Evolutionary conservation across 2,797 vertebrate genomes (phyloP).

Genomic region (Ctenochaetus hawaiiensis): DNA sequence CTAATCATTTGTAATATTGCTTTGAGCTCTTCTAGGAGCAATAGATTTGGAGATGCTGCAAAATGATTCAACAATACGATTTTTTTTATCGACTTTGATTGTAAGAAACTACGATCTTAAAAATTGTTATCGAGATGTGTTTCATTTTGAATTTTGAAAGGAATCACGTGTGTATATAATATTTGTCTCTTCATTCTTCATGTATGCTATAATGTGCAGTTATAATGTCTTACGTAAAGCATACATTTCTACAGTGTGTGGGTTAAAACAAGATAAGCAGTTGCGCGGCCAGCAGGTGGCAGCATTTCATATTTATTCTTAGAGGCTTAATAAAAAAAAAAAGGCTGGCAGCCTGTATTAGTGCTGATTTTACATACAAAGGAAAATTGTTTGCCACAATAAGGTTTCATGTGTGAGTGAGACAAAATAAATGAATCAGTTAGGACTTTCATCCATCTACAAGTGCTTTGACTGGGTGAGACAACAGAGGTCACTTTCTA

Average conservation of each 20-base stretch:
- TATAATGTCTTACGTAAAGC: not conserved
- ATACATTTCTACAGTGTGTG: not conserved
- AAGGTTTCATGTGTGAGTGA: not conserved
- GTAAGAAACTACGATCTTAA: not conserved
- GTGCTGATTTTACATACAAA: not conserved
- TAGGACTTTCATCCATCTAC: not conserved
- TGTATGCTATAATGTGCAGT: too few species aligned
- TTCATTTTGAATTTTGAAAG: not conserved
- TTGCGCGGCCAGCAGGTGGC: conserved; percentile 61
- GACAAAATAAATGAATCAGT: not conserved
- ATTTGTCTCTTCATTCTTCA: too few species aligned
- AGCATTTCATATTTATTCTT: conserved; percentile 23
- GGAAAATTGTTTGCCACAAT: not conserved
- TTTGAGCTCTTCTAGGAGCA: not conserved
- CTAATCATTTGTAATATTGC: not conserved
- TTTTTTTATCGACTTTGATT: too few species aligned
- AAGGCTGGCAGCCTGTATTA: not conserved
- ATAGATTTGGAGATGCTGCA: not conserved
- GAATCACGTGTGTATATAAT: not conserved
- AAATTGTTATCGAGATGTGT: not conserved
- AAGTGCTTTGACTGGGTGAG: not conserved
- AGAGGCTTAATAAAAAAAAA: not conserved
- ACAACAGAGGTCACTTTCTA: conserved; percentile 37
- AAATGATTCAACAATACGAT: not conserved
- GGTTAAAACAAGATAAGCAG: not conserved